Evolutionary conservation across 1,140 invertebrate genomes (phyloP).

Genomic region (Maconellicoccus hirsutus): DNA sequence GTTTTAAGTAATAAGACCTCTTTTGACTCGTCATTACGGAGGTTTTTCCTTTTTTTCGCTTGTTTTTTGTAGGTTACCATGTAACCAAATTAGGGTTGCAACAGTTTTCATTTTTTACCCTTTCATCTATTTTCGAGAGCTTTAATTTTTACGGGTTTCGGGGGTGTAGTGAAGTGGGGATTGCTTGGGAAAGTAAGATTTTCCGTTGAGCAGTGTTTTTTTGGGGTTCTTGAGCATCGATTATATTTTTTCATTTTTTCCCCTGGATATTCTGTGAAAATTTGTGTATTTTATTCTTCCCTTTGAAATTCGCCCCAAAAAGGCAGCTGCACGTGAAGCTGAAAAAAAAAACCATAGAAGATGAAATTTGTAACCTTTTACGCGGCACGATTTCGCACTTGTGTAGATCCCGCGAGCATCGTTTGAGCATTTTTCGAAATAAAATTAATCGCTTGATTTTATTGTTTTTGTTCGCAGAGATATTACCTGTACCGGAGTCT

Average conservation of each 20-base stretch:
- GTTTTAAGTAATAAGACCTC: neutral
- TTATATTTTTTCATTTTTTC: too few species aligned
- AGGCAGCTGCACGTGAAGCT: too few species aligned
- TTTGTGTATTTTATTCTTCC: too few species aligned
- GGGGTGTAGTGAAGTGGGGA: too few species aligned
- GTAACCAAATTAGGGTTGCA: slow-evolving; percentile 13
- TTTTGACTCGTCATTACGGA: neutral
- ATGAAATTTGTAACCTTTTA: too few species aligned
- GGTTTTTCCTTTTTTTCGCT: neutral
- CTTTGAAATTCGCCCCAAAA: too few species aligned
- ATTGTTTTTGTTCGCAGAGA: slow-evolving; percentile 14
- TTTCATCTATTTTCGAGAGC: neutral
- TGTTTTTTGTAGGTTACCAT: neutral
- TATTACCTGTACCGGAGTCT: slow-evolving; percentile 39
- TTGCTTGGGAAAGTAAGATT: too few species aligned
- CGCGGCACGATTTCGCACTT: neutral
- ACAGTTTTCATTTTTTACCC: neutral
- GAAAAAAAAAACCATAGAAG: too few species aligned
- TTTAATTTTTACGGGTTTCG: neutral
- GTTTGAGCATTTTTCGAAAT: neutral
- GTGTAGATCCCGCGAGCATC: neutral
- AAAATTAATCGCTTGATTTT: neutral
- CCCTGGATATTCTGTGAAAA: too few species aligned
- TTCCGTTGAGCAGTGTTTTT: too few species aligned
- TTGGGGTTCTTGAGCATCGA: too few species aligned